A percentile compares a stretch with the other conserved stretches of the same genome.
Conservation (phyloP, 2,113 vertebrate genomes). For the Vanacampus margaritifer region DNA sequence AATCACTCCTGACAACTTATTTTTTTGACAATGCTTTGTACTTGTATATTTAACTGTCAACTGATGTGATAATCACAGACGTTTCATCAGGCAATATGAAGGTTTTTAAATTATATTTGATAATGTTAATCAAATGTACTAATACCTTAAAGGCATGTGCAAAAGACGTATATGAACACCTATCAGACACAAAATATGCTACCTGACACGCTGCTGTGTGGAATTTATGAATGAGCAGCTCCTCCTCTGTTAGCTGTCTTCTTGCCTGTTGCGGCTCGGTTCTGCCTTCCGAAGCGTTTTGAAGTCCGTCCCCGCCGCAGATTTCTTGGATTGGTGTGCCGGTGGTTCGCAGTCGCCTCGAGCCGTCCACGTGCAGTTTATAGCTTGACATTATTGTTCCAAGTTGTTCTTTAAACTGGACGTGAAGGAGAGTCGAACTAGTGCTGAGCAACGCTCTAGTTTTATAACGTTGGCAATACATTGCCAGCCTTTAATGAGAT, state of each 20-base stretch:
- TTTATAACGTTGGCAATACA: background rate
- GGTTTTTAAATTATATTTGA: no score
- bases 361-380: background rate
- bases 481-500: background rate
- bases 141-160: no score
- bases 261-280: background rate
- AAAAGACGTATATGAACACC: background rate
- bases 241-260: constrained; percentile 42
- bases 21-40: no score
- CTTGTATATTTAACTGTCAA: no score
- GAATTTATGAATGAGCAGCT: constrained; percentile 44
- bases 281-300: constrained; percentile 1
- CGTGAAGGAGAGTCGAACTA: constrained; percentile 1
- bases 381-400: constrained; percentile 38
- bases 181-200: constrained; percentile 7
- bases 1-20: no score
- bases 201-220: constrained; percentile 72
- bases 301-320: background rate
- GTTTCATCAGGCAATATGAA: no score
- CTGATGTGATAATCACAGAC: no score
- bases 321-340: constrained; percentile 11
- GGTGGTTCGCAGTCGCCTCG: background rate
- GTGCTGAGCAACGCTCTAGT: constrained; percentile 9
- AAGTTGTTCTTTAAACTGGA: constrained; percentile 17
- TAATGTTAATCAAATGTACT: no score